Base-by-base conservation (phyloP, 2,888 invertebrate genomes). In the Caenorhabditis sulstoni region DNA sequence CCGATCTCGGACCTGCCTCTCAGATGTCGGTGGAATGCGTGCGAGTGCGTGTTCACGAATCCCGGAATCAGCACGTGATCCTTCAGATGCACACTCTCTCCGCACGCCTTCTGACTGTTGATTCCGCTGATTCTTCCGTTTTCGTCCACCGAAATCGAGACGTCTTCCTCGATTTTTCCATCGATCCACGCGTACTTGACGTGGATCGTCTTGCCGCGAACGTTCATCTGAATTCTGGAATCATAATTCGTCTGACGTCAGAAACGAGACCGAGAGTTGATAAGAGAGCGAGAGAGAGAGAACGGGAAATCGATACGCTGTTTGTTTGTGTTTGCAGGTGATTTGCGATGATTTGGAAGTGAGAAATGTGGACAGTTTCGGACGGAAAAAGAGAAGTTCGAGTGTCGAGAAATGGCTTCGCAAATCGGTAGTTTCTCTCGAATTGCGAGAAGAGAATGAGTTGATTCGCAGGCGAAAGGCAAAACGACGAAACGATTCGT, bases 21-120 rank as follows among this genome's bases (percentile, higher is more conserved):
- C 39, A 89, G 73, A 61, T 84, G 82, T 11, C 88, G 82, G 65
- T 89, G 89, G 61, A 89, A 89, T 1, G 89, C 87, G 58, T 89
- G 89, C 0, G 89, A 89, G 70, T 89, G 89, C 4, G 86, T 85
- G 73, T 87, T 89, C 16, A 89, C 84, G 65, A 89, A 88, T 14
- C 89, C 89, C 9, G 89, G 89, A 12, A 89, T 39, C 2, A 89
- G 50, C 11, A 83, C 16, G 22, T 73, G 71, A 44, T 66, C 49
- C 11, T 2, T 29, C 57, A 78, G 50, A 18, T 58, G 23, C 9
- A 78, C 64, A n/a, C 29, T 57, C 12, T 61, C 61, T 0, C 55
- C 59, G 50, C 41, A 66, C 29, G 44, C 37, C 53, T 61, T 64
- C 29, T 41, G 29, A 29, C 29, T n/a, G 14, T 61, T 53, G 14